Evolutionary conservation across 2,113 vertebrate species (phyloP).

Genomic region (Lampris megalopsis): DNA sequence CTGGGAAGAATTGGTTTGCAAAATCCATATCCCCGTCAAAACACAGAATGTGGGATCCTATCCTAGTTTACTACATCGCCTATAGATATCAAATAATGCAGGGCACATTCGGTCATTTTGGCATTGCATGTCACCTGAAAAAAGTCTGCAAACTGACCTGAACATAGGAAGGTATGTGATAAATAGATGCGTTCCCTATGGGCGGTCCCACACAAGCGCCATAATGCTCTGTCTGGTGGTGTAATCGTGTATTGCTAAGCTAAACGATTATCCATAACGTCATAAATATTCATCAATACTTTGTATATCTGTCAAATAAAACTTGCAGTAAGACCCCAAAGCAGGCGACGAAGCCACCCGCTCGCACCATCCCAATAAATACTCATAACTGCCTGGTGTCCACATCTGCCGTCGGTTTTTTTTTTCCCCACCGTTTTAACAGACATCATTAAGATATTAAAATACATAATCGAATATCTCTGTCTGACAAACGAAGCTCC

Average conservation of each 20-base stretch:
- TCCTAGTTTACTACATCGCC: no score
- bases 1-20: no score
- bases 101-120: no score
- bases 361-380: slow-evolving; percentile 20
- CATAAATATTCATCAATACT: background rate
- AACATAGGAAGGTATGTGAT: no score
- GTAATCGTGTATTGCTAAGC: background rate
- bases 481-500: slow-evolving; percentile 41
- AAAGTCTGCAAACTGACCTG: no score
- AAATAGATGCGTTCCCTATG: no score
- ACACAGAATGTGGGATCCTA: no score
- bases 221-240: background rate
- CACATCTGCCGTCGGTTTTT: slow-evolving; percentile 53
- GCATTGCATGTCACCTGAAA: no score
- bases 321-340: no score
- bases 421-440: slow-evolving; percentile 39
- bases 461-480: slow-evolving; percentile 61
- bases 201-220: no score
- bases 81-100: no score
- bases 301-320: background rate
- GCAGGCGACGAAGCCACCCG: slow-evolving; percentile 3
- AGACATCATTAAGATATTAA: slow-evolving; percentile 74
- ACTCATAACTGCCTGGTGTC: slow-evolving; percentile 37
- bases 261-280: background rate
- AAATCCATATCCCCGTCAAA: no score